Conservation (phyloP, 2,888 invertebrate species). For the Monopis laevigella region DNA sequence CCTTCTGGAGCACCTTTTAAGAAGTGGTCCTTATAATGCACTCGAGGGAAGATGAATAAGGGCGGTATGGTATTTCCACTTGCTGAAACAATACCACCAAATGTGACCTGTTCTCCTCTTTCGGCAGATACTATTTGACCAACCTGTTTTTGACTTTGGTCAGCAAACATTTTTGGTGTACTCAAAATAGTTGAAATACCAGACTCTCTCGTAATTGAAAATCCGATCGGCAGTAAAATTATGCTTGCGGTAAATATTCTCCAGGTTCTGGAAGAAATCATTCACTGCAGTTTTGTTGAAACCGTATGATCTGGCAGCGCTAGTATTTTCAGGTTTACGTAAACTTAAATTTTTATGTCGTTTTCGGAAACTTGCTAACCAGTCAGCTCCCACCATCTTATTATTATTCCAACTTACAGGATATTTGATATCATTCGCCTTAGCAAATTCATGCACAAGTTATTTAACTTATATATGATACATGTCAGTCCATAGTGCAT, state of each 20-base stretch:
- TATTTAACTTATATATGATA: too few relatives aligned
- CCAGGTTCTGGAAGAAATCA: conserved; percentile 7
- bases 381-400: too few relatives aligned
- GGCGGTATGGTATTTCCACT: conserved; percentile 28
- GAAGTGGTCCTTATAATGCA: conserved; percentile 22
- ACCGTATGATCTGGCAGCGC: too few relatives aligned
- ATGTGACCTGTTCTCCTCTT: conserved; percentile 25
- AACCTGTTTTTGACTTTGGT: conserved; percentile 23
- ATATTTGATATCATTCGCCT: too few relatives aligned
- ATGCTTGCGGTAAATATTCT: conserved; percentile 3
- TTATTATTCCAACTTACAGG: too few relatives aligned
- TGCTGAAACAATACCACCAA: conserved; percentile 20
- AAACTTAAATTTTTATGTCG: too few relatives aligned
- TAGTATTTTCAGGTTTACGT: too few relatives aligned
- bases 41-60: conserved; percentile 25
- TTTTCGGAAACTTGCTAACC: too few relatives aligned
- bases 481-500: too few relatives aligned
- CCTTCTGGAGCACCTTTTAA: conserved; percentile 22
- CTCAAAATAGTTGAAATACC: conserved; percentile 12
- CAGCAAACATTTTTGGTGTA: too few relatives aligned
- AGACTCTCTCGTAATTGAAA: conserved; percentile 8
- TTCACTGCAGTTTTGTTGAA: conserved; percentile 11
- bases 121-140: conserved; percentile 22
- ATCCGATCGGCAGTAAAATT: conserved; percentile 10
- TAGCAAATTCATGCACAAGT: too few relatives aligned